These are phyloP conservation scores for Piprites chloris DNA, from an alignment of 2,113 vertebrate genomes.

Conservation along the genomic window DNA sequence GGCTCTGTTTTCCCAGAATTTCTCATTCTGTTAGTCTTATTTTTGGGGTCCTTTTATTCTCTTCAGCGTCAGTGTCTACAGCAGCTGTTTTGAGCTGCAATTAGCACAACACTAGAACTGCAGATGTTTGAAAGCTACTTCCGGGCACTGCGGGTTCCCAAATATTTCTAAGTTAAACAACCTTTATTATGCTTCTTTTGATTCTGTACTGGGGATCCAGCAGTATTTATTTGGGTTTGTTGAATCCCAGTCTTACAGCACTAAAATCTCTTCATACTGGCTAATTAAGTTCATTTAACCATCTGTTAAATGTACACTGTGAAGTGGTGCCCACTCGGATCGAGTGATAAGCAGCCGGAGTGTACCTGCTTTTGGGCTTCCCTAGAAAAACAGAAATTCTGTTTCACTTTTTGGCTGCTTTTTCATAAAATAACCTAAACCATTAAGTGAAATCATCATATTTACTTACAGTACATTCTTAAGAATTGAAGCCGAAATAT, in stretches of 20 bases:
- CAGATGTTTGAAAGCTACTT: not conserved
- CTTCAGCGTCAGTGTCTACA: not conserved
- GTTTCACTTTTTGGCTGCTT: not conserved
- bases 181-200: not conserved
- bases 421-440: not conserved
- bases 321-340: not conserved
- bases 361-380: not conserved
- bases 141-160: not conserved
- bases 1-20: not conserved
- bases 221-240: conserved; percentile 20
- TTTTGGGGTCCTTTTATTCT: not conserved
- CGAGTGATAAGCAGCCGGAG: not conserved
- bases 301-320: not conserved
- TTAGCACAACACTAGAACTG: not conserved
- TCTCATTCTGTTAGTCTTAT: not conserved
- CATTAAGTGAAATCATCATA: not conserved
- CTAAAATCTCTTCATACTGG: not conserved
- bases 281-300: not conserved
- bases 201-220: not conserved
- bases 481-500: not conserved
- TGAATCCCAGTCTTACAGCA: not conserved
- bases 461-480: not conserved
- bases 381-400: not conserved
- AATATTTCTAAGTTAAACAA: conserved; percentile 11
- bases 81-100: not conserved